Percentiles rank a stretch among this genome's conserved stretches.
These are phyloP conservation scores for Gambusia holbrooki DNA, from an alignment of 2,113 vertebrate genomes.

Conservation along the genomic window DNA sequence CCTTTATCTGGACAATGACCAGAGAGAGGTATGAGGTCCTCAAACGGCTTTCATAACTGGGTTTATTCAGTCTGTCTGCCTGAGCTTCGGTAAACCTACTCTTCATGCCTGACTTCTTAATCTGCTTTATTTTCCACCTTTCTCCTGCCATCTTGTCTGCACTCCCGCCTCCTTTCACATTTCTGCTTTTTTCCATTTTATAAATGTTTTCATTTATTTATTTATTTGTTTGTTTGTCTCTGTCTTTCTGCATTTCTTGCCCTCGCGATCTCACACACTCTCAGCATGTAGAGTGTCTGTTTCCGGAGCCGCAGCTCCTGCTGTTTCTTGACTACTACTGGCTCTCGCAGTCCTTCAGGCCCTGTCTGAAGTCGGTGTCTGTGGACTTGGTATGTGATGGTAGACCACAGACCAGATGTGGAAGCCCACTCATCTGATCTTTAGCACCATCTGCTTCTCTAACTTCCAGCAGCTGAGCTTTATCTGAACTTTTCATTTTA, in stretches of 20 bases:
- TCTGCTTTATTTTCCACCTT: constrained; percentile 33
- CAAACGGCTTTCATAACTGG: not conserved
- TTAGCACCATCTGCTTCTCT: constrained; percentile 16
- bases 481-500: constrained; percentile 4
- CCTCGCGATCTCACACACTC: constrained; percentile 58
- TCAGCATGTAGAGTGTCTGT: constrained; percentile 87
- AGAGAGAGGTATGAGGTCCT: constrained; percentile 88
- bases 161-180: constrained; percentile 17
- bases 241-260: constrained; percentile 58
- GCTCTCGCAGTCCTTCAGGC: constrained; percentile 87
- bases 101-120: constrained; percentile 50
- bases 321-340: constrained; percentile 90
- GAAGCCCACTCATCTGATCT: constrained; percentile 26
- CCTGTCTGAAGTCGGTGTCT: constrained; percentile 88
- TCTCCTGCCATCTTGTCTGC: constrained; percentile 45
- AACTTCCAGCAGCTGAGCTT: constrained; percentile 17
- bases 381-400: constrained; percentile 88
- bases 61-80: constrained; percentile 13
- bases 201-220: constrained; percentile 19
- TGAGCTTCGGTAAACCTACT: constrained; percentile 15
- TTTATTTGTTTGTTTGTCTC: constrained; percentile 19
- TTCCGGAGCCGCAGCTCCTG: constrained; percentile 87
- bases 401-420: constrained; percentile 52
- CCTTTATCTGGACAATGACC: constrained; percentile 95
- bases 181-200: constrained; percentile 38